These are phyloP conservation scores for Anoplius nigerrimus DNA, from an alignment of 2,888 invertebrate species.

Conservation along the genomic window DNA sequence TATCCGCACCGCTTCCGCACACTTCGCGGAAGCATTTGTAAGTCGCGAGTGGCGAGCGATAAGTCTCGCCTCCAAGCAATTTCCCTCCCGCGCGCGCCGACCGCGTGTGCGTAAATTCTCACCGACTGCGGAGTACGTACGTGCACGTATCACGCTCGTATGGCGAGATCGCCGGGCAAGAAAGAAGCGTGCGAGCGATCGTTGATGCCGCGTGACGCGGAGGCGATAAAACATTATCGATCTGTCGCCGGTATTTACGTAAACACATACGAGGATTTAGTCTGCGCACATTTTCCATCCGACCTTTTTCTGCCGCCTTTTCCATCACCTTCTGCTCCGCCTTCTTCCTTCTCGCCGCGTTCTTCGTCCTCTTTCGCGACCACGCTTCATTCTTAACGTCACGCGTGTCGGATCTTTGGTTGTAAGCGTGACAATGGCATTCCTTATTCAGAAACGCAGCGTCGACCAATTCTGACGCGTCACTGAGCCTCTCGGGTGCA, in stretches of 20 bases:
- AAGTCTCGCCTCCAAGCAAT: no score
- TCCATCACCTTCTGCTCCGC: not conserved
- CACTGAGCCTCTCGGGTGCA: no score
- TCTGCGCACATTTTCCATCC: not conserved
- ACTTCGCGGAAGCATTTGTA: no score
- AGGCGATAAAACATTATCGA: slow-evolving; percentile 56
- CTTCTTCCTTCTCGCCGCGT: no score
- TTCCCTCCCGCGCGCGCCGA: no score
- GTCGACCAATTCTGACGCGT: no score
- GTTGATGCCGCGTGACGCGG: slow-evolving; percentile 57
- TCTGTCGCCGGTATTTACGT: slow-evolving; percentile 49
- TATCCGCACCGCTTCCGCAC: no score
- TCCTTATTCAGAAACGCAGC: slow-evolving; percentile 14
- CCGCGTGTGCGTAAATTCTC: no score
- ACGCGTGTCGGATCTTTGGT: slow-evolving; percentile 2
- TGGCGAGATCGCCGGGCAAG: no score
- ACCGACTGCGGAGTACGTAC: not conserved
- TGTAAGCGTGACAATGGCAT: not conserved
- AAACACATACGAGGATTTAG: slow-evolving; percentile 28
- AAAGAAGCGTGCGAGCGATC: slow-evolving; percentile 30
- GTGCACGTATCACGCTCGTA: no score
- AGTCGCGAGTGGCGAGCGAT: no score
- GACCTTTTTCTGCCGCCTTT: not conserved
- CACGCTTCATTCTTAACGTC: not conserved
- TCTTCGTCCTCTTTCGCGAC: not conserved